Evolutionary conservation across 2,797 vertebrate genomes (phyloP).

Genomic region (Hypotaenidia okinawae): DNA sequence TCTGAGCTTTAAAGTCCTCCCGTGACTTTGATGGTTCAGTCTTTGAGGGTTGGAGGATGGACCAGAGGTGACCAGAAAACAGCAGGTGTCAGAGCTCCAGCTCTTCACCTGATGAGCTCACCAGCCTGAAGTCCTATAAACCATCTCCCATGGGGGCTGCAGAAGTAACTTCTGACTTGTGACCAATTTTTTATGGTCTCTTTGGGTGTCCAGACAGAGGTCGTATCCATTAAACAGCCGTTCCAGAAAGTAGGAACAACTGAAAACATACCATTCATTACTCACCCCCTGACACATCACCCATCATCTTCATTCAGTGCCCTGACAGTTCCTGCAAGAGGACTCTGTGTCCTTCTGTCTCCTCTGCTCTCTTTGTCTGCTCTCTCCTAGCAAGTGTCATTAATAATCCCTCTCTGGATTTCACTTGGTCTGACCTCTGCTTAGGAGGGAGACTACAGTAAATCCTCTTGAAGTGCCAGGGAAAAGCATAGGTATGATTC

Average conservation of each 20-base stretch:
- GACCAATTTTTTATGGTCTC: background rate
- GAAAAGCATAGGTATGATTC: background rate
- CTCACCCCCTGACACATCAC: background rate
- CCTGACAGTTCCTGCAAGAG: background rate
- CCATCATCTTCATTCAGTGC: background rate
- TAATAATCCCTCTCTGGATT: background rate
- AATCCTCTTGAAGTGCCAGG: background rate
- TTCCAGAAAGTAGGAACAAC: background rate
- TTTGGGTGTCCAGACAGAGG: background rate
- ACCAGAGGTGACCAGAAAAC: background rate
- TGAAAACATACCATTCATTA: background rate
- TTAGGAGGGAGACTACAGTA: background rate
- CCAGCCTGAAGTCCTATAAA: background rate
- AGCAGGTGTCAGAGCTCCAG: background rate
- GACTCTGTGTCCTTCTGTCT: background rate
- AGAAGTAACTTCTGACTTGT: background rate
- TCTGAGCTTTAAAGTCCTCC: background rate
- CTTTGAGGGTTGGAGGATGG: background rate
- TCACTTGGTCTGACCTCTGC: background rate
- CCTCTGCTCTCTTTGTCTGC: background rate
- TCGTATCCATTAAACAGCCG: accelerated
- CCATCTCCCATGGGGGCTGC: accelerated
- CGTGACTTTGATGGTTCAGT: background rate
- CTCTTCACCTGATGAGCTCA: background rate
- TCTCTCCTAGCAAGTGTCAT: background rate